Evolutionary conservation across 2,113 vertebrate genomes (phyloP).

Genomic region (Eleginops maclovinus): DNA sequence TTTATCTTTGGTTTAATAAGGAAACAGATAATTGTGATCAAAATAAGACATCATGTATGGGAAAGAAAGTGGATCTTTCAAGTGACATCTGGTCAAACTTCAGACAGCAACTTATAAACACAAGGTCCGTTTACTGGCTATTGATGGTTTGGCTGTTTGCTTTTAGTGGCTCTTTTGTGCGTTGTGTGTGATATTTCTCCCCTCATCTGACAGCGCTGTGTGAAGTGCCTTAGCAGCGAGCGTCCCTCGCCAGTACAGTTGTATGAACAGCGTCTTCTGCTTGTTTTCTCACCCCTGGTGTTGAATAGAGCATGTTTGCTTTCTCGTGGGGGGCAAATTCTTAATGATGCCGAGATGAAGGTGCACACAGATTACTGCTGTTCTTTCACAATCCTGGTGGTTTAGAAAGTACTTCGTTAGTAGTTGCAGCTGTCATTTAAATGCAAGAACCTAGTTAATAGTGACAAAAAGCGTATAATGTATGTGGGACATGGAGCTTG

Average conservation of each 20-base stretch:
- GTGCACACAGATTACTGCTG: background rate
- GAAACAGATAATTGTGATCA: background rate
- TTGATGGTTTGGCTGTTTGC: constrained; percentile 49
- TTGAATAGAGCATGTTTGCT: constrained; percentile 55
- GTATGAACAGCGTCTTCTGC: constrained; percentile 41
- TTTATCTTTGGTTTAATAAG: background rate
- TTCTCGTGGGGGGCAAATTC: constrained; percentile 46
- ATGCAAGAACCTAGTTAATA: background rate
- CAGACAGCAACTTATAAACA: constrained; percentile 20
- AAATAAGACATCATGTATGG: background rate
- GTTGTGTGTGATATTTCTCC: constrained; percentile 47
- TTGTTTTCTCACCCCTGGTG: constrained; percentile 55
- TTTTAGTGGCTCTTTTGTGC: constrained; percentile 40
- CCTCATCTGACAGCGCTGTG: constrained; percentile 57
- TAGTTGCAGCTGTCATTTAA: background rate
- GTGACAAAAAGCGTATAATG: background rate
- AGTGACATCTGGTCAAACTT: constrained; percentile 41
- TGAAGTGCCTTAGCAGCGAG: constrained; percentile 51
- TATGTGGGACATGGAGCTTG: background rate
- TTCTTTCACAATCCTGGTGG: background rate
- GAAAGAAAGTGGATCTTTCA: constrained; percentile 16
- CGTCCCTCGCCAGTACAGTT: constrained; percentile 33
- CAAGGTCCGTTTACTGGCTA: constrained; percentile 1
- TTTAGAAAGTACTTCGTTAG: background rate
- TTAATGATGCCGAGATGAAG: constrained; percentile 21